phyloP scores from a whole-genome alignment of 2,113 vertebrate species.

The Nibea albiflora region DNA sequence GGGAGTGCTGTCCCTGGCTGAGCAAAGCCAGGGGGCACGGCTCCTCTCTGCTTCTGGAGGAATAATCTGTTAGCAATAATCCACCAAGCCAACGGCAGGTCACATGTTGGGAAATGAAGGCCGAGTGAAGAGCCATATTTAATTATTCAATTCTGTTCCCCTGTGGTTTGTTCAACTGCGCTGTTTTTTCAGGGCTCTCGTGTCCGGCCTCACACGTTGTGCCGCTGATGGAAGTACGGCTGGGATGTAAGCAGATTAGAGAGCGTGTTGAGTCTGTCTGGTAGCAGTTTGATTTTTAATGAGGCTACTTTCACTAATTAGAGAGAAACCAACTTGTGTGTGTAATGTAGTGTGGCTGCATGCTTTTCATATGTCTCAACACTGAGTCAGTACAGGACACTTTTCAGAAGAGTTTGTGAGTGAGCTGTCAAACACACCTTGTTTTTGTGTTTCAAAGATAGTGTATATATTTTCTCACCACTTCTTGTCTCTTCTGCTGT shows the following conservation, averaged over 20 bases:
- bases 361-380: conserved; percentile 8
- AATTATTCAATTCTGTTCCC: conserved; percentile 66
- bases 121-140: conserved; percentile 52
- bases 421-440: conserved; percentile 5
- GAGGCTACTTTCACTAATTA: conserved; percentile 37
- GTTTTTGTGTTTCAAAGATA: conserved; percentile 12
- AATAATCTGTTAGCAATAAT: conserved; percentile 73
- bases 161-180: conserved; percentile 51
- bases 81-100: conserved; percentile 50
- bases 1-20: conserved; percentile 23
- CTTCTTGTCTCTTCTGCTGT: not conserved
- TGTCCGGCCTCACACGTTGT: conserved; percentile 39
- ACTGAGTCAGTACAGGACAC: conserved; percentile 21
- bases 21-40: not conserved
- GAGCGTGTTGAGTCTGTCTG: conserved; percentile 28
- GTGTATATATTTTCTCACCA: conserved; percentile 13
- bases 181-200: conserved; percentile 52
- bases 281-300: conserved; percentile 24
- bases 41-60: conserved; percentile 25
- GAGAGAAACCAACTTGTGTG: not conserved
- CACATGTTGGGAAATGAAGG: conserved; percentile 65
- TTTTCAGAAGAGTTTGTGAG: conserved; percentile 10
- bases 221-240: conserved; percentile 33
- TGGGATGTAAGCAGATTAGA: conserved; percentile 33
- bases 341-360: conserved; percentile 1